Conservation (phyloP, 2,113 vertebrate species). For the Laticauda colubrina region DNA sequence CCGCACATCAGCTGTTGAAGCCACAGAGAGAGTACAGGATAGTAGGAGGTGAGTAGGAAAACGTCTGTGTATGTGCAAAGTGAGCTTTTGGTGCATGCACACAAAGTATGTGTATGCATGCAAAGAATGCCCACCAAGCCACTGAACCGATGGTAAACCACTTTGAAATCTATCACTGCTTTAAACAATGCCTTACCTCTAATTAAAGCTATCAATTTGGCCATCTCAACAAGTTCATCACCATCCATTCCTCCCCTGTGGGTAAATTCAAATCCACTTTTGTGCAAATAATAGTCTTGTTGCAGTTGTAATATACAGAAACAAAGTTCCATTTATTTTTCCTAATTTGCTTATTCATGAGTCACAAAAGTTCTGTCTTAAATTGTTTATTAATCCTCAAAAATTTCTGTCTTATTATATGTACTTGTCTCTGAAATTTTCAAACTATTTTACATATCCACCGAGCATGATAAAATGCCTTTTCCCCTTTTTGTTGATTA, state of each 20-base stretch:
- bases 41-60: too few relatives aligned
- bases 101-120: too few relatives aligned
- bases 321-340: neutral
- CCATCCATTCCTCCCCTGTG: neutral
- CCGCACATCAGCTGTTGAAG: too few relatives aligned
- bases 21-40: too few relatives aligned
- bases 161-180: too few relatives aligned
- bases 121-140: too few relatives aligned
- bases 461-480: neutral
- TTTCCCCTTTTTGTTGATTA: neutral
- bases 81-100: too few relatives aligned
- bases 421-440: neutral
- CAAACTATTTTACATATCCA: neutral
- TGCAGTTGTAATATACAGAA: neutral
- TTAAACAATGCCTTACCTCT: neutral
- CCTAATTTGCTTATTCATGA: neutral
- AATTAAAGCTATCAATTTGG: neutral
- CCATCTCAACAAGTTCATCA: neutral
- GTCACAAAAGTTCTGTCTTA: neutral
- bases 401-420: neutral
- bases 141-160: too few relatives aligned
- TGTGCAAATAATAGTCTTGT: neutral
- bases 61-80: too few relatives aligned
- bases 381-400: neutral
- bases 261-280: neutral